These are phyloP conservation scores for Isurus oxyrinchus DNA, from an alignment of 2,113 vertebrate species.

Conservation along the genomic window DNA sequence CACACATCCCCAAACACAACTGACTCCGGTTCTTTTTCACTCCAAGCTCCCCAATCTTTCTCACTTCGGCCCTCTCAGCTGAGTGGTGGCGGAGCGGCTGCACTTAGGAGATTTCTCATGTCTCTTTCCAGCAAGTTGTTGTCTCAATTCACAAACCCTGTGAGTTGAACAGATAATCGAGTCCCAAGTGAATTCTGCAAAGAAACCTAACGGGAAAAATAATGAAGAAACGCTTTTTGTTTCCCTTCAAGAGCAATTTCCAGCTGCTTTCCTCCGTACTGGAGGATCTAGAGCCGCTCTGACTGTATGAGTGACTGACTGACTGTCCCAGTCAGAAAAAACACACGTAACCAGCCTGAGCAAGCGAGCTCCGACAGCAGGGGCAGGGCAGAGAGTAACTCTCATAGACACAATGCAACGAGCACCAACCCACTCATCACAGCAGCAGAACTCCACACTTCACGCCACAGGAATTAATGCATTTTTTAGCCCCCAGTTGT, in stretches of 20 bases:
- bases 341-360: conserved; percentile 29
- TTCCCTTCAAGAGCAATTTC: neutral
- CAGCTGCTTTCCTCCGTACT: neutral
- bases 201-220: neutral
- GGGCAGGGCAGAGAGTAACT: neutral
- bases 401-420: neutral
- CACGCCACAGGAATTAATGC: neutral
- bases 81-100: too few species aligned
- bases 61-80: neutral
- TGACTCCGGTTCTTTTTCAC: neutral
- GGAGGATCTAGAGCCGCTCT: neutral
- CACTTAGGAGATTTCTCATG: neutral
- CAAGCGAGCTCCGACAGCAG: conserved; percentile 26
- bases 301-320: neutral
- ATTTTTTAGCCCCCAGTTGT: neutral
- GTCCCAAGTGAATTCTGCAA: neutral
- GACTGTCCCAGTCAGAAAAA: neutral
- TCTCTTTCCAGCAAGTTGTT: neutral
- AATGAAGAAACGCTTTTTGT: neutral
- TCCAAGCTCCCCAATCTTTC: neutral
- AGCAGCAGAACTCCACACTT: neutral
- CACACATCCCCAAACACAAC: too few species aligned
- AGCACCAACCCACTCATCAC: conserved; percentile 9
- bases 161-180: neutral
- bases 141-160: neutral